Conservation (phyloP, 2,113 vertebrate species). For the Tychaedon coryphoeus region DNA sequence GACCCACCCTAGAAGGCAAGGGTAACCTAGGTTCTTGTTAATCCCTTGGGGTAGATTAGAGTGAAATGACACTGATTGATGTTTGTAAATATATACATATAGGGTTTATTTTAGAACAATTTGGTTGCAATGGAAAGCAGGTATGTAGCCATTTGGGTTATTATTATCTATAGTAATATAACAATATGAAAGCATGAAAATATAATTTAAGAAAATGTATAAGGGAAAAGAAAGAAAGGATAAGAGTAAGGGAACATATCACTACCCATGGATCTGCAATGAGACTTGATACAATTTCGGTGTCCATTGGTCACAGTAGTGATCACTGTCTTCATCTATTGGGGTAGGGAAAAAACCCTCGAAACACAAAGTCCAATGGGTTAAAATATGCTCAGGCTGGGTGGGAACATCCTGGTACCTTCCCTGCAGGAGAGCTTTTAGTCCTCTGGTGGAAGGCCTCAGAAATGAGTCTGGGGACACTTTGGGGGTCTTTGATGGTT, state of each 20-base stretch:
- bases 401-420: not conserved
- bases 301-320: not conserved
- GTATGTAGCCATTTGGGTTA: not conserved
- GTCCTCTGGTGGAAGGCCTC: not conserved
- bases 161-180: not conserved
- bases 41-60: not conserved
- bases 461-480: not conserved
- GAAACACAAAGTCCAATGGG: not conserved
- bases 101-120: not conserved
- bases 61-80: not conserved
- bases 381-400: not conserved
- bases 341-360: not conserved
- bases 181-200: not conserved
- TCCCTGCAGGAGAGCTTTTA: not conserved
- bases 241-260: not conserved
- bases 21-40: not conserved
- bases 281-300: not conserved
- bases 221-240: not conserved
- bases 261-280: not conserved
- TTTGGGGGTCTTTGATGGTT: not conserved
- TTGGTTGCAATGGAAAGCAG: not conserved
- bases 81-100: not conserved
- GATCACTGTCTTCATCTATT: not conserved
- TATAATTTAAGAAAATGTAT: not conserved
- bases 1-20: not conserved